These are phyloP conservation scores for Zygaena filipendulae DNA, from an alignment of 2,888 invertebrate genomes.

Conservation along the genomic window DNA sequence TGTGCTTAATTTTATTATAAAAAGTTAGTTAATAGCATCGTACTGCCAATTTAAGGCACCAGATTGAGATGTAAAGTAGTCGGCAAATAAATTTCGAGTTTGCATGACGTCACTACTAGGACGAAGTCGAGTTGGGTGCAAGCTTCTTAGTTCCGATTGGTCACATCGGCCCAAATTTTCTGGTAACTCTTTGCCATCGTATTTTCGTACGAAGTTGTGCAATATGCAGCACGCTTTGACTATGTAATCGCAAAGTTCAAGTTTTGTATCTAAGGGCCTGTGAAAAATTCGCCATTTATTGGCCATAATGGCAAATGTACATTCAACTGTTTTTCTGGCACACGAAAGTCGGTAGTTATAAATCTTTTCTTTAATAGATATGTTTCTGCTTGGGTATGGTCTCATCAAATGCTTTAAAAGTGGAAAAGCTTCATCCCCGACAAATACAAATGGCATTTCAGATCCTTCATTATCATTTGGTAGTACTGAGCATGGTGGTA, in stretches of 20 bases:
- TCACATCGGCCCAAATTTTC: slow-evolving; percentile 5
- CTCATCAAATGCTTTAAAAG: slow-evolving; percentile 9
- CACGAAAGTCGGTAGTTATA: slow-evolving; percentile 6
- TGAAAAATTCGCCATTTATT: slow-evolving; percentile 15
- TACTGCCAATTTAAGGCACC: no score
- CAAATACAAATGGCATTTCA: slow-evolving; percentile 9
- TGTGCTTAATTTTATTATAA: slow-evolving; percentile 4
- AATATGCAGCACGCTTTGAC: slow-evolving; percentile 3
- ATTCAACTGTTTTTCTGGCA: slow-evolving; percentile 12
- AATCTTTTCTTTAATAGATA: slow-evolving; percentile 8
- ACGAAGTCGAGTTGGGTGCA: slow-evolving; percentile 4
- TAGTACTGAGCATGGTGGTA: slow-evolving; percentile 2
- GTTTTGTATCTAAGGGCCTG: slow-evolving; percentile 4
- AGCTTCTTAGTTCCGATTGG: slow-evolving; percentile 6
- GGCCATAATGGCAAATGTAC: slow-evolving; percentile 11
- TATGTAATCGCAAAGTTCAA: slow-evolving; percentile 5
- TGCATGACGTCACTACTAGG: slow-evolving; percentile 6
- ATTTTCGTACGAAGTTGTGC: slow-evolving; percentile 4
- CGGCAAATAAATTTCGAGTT: slow-evolving; percentile 6
- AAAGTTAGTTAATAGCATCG: slow-evolving; percentile 3
- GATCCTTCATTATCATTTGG: no score
- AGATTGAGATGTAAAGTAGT: slow-evolving; percentile 7
- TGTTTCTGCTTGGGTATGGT: slow-evolving; percentile 9
- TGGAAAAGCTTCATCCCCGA: slow-evolving; percentile 9
- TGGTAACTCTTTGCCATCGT: slow-evolving; percentile 3